A percentile compares a stretch with the other conserved stretches of the same genome.
Evolutionary conservation across 2,113 vertebrate genomes (phyloP).

Genomic region (Cottus gobio): DNA sequence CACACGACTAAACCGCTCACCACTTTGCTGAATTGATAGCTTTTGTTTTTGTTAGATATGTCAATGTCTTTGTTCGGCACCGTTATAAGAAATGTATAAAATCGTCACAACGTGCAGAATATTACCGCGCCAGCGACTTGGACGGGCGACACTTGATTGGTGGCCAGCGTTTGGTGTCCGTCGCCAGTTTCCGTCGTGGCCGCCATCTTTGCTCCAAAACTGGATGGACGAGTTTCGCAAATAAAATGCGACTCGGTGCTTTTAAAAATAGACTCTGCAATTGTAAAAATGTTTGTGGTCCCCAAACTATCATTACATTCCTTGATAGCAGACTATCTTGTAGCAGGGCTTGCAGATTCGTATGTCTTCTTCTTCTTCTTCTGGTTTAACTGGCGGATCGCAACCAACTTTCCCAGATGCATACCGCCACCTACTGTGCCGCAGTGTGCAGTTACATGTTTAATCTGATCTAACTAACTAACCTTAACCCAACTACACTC

Average conservation of each 20-base stretch:
- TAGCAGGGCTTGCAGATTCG: constrained; percentile 5
- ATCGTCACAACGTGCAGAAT: constrained; percentile 34
- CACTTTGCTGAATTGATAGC: rapidly evolving
- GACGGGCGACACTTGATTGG: constrained; percentile 50
- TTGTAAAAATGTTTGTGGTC: rapidly evolving
- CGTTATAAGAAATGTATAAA: not conserved
- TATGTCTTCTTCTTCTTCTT: constrained; percentile 40
- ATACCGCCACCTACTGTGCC: not conserved
- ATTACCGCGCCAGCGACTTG: constrained; percentile 65
- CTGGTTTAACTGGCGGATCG: not conserved
- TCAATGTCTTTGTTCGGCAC: rapidly evolving
- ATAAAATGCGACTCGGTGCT: not conserved
- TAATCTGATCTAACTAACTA: too few relatives aligned
- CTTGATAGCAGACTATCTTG: not conserved
- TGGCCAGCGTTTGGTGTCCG: constrained; percentile 30
- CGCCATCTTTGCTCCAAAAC: constrained; percentile 50
- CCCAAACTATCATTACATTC: not conserved
- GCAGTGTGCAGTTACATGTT: too few relatives aligned
- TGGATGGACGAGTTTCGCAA: not conserved
- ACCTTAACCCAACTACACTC: too few relatives aligned
- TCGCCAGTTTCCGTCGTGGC: constrained; percentile 60
- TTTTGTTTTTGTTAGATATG: too few relatives aligned
- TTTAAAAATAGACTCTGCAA: not conserved
- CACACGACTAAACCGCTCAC: not conserved
- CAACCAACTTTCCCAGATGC: too few relatives aligned